Evolutionary conservation across 2,797 vertebrate species (phyloP).

Genomic region (Labroides dimidiatus): DNA sequence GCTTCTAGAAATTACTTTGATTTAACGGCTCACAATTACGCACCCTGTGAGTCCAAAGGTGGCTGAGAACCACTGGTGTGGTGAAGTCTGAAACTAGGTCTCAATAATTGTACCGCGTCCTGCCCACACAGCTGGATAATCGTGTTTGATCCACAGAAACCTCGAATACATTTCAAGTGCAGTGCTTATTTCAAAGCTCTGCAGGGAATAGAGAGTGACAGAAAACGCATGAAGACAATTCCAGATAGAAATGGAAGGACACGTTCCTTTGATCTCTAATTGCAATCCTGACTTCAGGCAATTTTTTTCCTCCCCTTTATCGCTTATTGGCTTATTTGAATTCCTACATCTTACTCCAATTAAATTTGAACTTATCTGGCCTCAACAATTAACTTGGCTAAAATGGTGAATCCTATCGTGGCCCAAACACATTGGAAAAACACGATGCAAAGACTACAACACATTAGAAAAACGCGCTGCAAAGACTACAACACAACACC

Average conservation of each 20-base stretch:
- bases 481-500: no score
- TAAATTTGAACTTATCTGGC: background rate
- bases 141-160: slow-evolving; percentile 9
- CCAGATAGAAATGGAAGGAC: background rate
- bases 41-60: background rate
- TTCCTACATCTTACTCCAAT: slow-evolving; percentile 3
- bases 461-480: no score
- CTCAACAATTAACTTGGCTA: background rate
- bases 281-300: background rate
- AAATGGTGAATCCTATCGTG: background rate
- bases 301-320: background rate
- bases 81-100: background rate
- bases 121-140: slow-evolving; percentile 1
- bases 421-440: no score
- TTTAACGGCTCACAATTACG: background rate
- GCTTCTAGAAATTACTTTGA: background rate
- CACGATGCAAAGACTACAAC: no score
- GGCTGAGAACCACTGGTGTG: background rate
- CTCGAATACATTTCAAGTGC: slow-evolving; percentile 2
- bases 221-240: background rate
- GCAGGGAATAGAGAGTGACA: background rate
- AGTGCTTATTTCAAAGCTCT: background rate
- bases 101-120: background rate
- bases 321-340: background rate
- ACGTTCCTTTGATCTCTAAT: background rate